Evolutionary conservation across 2,797 vertebrate genomes (phyloP), one percentile per base, ranked within the genome.

Genomic region (Rhodeus uyekii): DNA sequence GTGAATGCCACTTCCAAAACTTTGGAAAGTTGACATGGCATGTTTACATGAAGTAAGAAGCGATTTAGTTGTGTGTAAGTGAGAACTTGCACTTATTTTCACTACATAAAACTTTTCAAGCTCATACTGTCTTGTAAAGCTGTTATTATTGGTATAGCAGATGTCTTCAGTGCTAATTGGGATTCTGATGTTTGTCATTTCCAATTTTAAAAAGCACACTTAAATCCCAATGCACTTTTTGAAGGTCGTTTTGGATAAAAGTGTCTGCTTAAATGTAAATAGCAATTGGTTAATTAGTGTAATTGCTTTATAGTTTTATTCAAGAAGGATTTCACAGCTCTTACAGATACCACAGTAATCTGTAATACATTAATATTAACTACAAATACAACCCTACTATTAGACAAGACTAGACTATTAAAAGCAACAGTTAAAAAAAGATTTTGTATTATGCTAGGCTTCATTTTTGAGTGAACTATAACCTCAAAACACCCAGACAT

Each of bases 401-500:
- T 36, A 24, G 24, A 73, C 22, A 36, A 53, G 53, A 36, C 12
- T 36, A 34, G 5, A 7, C 29, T 36, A 36, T 9, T 36, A 64
- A 64, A 64, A 64, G 16, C 29, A 64, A 60, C 13, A 60, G 55
- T 68, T 36, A 29, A 69, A 29, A 16, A n/a, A 18, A 12, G 9
- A 22, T 73, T 53, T 50, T n/a, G 6, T 14, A 5, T 53, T 53
- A 29, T 2, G 2, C 16, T 12, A 19, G 0, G n/a, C 53, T 58
- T 80, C 27, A 12, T 36, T 34, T 71, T 53, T 58, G 24, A 8
- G 19, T 16, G 29, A 60, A 71, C 27, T 34, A 24, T 80, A 60
- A 32, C 38, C 55, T 71, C 39, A 60, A 44, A 19, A 34, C 34
- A 58, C 19, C 19, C 65, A 73, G n/a, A 61, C 61, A 83, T 39